Evolutionary conservation across 2,113 vertebrate genomes (phyloP).

Genomic region (Menura novaehollandiae): DNA sequence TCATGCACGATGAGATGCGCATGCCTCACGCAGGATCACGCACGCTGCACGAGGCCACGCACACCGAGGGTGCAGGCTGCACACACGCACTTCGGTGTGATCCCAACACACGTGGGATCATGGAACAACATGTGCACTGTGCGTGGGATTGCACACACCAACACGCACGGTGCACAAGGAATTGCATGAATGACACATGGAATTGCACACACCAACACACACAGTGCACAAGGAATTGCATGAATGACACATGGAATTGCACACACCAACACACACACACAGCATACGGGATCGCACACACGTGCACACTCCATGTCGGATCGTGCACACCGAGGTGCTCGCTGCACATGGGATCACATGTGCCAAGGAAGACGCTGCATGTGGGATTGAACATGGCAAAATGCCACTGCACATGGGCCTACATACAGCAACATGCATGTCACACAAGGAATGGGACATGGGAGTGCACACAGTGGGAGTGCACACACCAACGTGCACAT

Average conservation of each 20-base stretch:
- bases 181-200: background rate
- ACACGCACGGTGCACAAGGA: accelerated
- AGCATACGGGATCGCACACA: background rate
- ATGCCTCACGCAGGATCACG: background rate
- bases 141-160: background rate
- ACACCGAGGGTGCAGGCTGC: background rate
- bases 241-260: background rate
- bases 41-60: no score
- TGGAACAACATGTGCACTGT: background rate
- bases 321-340: accelerated
- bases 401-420: background rate
- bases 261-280: no score
- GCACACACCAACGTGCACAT: accelerated
- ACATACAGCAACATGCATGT: accelerated
- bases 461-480: background rate
- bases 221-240: accelerated
- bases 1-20: background rate
- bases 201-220: no score
- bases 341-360: no score
- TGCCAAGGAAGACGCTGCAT: background rate
- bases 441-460: background rate
- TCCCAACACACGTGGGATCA: background rate
- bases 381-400: accelerated
- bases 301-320: accelerated
- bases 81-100: background rate